phyloP scores from a whole-genome alignment of 2,797 vertebrate species.

The Silurus lanzhouensis region DNA sequence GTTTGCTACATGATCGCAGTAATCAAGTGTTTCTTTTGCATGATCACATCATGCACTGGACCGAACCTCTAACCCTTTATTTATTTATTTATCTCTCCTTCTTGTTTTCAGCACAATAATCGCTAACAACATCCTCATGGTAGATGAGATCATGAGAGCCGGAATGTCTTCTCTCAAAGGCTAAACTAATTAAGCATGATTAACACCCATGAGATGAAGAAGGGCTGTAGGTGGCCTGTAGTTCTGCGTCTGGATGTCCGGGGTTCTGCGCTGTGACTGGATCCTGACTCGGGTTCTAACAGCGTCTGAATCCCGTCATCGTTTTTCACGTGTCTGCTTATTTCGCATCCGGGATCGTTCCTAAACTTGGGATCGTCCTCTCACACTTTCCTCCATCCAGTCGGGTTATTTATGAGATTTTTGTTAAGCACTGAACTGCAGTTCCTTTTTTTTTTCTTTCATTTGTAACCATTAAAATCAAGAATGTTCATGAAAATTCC shows the following conservation, averaged over 20 bases:
- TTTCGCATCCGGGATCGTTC: conserved; percentile 6
- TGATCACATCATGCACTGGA: no score
- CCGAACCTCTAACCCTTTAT: no score
- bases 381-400: conserved; percentile 51
- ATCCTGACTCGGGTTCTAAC: conserved; percentile 17
- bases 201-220: conserved; percentile 4
- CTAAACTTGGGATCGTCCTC: conserved; percentile 51
- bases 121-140: conserved; percentile 94
- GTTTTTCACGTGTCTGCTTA: background rate
- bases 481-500: conserved; percentile 59
- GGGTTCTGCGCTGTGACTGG: conserved; percentile 7
- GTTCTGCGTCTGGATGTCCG: background rate
- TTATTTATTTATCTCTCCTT: background rate
- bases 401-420: conserved; percentile 76
- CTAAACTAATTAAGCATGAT: conserved; percentile 67
- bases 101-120: conserved; percentile 85
- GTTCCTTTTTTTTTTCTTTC: conserved; percentile 49
- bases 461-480: conserved; percentile 80
- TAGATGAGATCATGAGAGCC: conserved; percentile 98
- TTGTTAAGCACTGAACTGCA: conserved; percentile 78
- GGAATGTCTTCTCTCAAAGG: conserved; percentile 97
- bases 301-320: background rate
- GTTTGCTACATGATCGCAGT: no score
- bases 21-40: no score
- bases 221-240: conserved; percentile 14